These are phyloP conservation scores for Uromys caudimaculatus DNA, from an alignment of 2,797 vertebrate genomes.

Conservation along the genomic window DNA sequence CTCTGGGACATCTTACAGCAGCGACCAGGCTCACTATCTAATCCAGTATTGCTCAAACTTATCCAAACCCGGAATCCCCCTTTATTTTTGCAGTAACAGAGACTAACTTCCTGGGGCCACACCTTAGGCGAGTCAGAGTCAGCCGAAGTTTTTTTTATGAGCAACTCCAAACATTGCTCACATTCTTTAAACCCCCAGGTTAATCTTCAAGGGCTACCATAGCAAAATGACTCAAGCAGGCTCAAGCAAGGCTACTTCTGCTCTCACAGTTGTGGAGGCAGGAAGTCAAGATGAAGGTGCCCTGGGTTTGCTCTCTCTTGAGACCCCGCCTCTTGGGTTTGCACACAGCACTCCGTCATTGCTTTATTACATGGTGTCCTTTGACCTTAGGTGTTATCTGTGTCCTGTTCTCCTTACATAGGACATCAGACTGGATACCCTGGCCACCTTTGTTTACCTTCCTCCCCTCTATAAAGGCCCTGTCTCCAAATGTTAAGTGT, in stretches of 20 bases:
- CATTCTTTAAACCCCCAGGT: neutral
- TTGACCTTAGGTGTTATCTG: neutral
- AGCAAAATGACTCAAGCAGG: neutral
- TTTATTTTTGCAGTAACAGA: neutral
- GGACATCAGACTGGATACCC: neutral
- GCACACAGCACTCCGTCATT: rapidly evolving
- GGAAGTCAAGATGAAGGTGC: neutral
- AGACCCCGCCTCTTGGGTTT: neutral
- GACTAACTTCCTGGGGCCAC: neutral
- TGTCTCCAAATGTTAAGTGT: neutral
- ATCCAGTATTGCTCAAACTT: neutral
- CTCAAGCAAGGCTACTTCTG: neutral
- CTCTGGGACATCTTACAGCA: neutral
- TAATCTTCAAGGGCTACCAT: neutral
- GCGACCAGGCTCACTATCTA: neutral
- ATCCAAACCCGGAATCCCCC: neutral
- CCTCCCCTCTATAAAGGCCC: neutral
- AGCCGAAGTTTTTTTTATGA: neutral
- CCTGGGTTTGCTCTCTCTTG: neutral
- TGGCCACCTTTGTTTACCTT: neutral
- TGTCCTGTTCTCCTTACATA: neutral
- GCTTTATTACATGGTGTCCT: too few relatives aligned
- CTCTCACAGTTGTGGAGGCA: neutral
- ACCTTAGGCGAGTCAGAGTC: neutral
- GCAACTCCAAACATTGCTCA: neutral